phyloP scores from a whole-genome alignment of 2,113 vertebrate species.

The Chrysemys picta region DNA sequence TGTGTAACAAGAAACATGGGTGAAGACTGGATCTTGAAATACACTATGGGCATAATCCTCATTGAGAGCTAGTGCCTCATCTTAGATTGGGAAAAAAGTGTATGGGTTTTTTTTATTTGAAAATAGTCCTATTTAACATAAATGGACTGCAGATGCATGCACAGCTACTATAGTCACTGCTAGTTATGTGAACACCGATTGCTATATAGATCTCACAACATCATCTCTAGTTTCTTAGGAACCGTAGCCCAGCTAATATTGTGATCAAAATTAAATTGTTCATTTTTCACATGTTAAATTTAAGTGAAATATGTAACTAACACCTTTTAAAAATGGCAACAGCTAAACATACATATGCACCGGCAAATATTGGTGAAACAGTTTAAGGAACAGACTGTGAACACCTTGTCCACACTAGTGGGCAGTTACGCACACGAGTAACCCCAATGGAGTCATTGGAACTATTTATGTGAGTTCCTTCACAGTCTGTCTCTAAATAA shows the following conservation, averaged over 20 bases:
- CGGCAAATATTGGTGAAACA: background rate
- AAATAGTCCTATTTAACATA: background rate
- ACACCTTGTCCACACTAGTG: background rate
- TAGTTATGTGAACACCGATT: background rate
- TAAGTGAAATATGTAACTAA: background rate
- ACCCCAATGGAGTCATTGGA: background rate
- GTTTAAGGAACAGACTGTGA: background rate
- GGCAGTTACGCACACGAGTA: rapidly evolving
- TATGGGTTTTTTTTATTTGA: background rate
- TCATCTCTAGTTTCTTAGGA: rapidly evolving
- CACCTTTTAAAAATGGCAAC: background rate
- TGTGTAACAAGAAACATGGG: background rate
- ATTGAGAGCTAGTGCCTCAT: background rate
- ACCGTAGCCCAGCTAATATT: background rate
- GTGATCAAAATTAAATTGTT: background rate
- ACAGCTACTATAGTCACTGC: background rate
- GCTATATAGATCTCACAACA: background rate
- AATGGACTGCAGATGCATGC: background rate
- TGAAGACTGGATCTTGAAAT: background rate
- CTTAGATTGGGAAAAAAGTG: background rate
- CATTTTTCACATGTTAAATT: background rate
- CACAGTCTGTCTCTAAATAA: background rate
- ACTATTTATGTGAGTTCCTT: background rate
- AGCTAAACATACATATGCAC: background rate
- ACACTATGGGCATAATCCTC: background rate